Conservation (phyloP, 2,797 vertebrate species). For the Brotula barbata region DNA sequence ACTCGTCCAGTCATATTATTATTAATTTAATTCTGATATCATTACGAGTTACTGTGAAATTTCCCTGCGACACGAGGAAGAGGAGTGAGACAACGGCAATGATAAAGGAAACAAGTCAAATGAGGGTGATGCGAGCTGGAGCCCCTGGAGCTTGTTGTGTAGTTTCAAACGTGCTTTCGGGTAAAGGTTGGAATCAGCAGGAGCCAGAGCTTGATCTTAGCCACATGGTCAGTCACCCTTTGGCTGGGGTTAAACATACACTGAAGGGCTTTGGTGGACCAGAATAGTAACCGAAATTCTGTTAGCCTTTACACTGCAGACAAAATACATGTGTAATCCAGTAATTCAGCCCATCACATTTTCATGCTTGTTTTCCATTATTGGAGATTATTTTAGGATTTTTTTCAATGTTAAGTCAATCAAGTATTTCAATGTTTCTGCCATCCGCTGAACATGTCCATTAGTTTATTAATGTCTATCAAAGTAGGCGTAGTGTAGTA, state of each 20-base stretch:
- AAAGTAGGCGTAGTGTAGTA: background rate
- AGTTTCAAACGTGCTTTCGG: constrained; percentile 45
- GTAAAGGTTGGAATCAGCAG: constrained; percentile 53
- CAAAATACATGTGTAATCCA: constrained; percentile 12
- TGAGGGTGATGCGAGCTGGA: background rate
- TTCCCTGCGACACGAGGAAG: background rate
- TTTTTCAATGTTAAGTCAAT: no score
- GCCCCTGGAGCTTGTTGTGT: constrained; percentile 14
- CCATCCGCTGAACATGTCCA: no score
- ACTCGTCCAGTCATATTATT: no score
- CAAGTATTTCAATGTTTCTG: background rate
- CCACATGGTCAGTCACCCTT: constrained; percentile 72
- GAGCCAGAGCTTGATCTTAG: constrained; percentile 45
- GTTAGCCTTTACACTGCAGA: constrained; percentile 8
- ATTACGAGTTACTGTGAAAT: no score
- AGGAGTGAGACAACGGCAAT: background rate
- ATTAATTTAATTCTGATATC: no score
- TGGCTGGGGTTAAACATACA: constrained; percentile 62
- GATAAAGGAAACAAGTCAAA: constrained; percentile 6
- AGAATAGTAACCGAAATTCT: constrained; percentile 10
- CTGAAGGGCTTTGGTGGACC: constrained; percentile 28
- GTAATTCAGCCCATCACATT: no score
- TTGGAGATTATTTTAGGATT: no score
- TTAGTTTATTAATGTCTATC: background rate
- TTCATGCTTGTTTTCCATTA: no score